A percentile compares a stretch with the other conserved stretches of the same genome.
phyloP scores from a whole-genome alignment of 2,888 invertebrate species.

The Tiliacea aurago region DNA sequence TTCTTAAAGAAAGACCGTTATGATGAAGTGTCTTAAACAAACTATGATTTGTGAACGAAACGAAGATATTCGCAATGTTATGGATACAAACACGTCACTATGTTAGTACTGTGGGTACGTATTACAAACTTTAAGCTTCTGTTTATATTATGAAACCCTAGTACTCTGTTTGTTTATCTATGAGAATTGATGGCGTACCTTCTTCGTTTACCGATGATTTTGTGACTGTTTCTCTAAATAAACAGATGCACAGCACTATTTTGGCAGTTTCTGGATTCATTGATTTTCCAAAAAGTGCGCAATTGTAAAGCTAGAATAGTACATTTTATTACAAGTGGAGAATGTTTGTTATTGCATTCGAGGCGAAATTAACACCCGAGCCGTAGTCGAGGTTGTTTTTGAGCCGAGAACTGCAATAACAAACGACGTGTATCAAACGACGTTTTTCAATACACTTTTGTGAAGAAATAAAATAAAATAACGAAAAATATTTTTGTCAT shows the following conservation, averaged over 20 bases:
- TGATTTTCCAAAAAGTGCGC: neutral
- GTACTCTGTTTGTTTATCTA: constrained; percentile 29
- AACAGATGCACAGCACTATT: neutral
- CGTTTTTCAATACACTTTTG: no score
- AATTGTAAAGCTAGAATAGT: neutral
- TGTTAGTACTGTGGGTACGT: constrained; percentile 46
- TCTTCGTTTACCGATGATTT: neutral
- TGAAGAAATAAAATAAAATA: no score
- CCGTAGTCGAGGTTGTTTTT: no score
- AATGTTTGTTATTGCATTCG: no score
- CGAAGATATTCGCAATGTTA: constrained; percentile 28
- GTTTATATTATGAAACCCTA: constrained; percentile 27
- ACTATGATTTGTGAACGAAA: constrained; percentile 16
- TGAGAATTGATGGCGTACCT: constrained; percentile 30
- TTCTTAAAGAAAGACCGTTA: neutral
- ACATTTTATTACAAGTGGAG: no score
- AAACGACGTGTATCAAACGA: no score
- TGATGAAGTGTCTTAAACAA: neutral
- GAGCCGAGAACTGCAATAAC: no score
- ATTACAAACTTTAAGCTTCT: constrained; percentile 36
- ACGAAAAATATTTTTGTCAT: no score
- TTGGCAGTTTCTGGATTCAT: neutral
- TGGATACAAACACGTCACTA: constrained; percentile 44
- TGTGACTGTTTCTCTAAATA: constrained; percentile 16
- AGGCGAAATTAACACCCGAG: no score